These are phyloP conservation scores for Zeus faber DNA, from an alignment of 2,113 vertebrate genomes.

Conservation along the genomic window DNA sequence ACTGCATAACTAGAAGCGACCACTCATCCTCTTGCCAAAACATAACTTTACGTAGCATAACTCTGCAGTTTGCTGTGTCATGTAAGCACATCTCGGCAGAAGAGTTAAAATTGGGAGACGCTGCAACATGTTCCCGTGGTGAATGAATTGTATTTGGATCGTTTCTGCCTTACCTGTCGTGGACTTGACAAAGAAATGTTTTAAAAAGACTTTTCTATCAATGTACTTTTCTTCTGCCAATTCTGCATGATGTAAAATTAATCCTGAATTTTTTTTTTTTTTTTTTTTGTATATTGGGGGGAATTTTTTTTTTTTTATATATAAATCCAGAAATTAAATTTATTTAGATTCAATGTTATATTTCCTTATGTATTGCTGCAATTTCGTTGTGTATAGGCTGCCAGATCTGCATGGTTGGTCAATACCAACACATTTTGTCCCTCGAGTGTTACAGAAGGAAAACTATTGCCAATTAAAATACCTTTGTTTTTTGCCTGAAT, in stretches of 20 bases:
- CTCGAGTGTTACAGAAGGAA: no score
- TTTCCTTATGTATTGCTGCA: background rate
- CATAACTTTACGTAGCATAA: no score
- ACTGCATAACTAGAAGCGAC: no score
- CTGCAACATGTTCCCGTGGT: conserved; percentile 3
- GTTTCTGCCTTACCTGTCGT: conserved; percentile 28
- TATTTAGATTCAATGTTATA: conserved; percentile 14
- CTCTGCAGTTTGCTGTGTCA: no score
- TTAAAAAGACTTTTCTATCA: conserved; percentile 17
- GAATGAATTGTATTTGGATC: background rate
- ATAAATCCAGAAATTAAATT: conserved; percentile 21
- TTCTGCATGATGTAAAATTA: conserved; percentile 33
- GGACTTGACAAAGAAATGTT: conserved; percentile 24
- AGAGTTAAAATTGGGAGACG: background rate
- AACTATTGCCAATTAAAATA: no score
- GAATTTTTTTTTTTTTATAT: conserved; percentile 33
- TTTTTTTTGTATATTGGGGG: conserved; percentile 14
- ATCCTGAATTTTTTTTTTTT: conserved; percentile 4
- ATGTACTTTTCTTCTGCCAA: conserved; percentile 31
- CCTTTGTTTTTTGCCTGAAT: no score
- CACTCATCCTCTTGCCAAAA: no score
- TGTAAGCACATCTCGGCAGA: no score
- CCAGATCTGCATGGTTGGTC: background rate
- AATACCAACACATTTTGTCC: no score
- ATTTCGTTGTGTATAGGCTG: conserved; percentile 6